Evolutionary conservation across 2,113 vertebrate genomes (phyloP).

Genomic region (Lathamus discolor): DNA sequence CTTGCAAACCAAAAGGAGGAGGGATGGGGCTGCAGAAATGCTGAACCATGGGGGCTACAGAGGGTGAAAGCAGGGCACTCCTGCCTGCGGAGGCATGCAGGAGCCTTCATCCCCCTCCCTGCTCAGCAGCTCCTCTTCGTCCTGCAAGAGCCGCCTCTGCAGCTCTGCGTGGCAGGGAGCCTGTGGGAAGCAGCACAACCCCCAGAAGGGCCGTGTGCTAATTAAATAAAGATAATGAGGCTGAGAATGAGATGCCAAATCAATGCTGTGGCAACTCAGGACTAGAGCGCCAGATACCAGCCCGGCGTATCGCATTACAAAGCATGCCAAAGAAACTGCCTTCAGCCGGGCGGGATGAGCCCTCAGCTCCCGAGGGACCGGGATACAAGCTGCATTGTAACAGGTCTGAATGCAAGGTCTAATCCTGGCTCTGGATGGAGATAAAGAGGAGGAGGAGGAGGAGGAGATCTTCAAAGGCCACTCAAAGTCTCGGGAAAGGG

Average conservation of each 20-base stretch:
- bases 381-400: constrained; percentile 43
- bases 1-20: neutral
- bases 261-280: constrained; percentile 59
- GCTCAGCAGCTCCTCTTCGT: neutral
- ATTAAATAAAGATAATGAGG: constrained; percentile 66
- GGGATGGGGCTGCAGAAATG: neutral
- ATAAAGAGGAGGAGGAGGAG: constrained; percentile 45
- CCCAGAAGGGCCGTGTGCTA: constrained; percentile 56
- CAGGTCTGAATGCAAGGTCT: constrained; percentile 23
- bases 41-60: neutral
- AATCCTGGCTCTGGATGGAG: constrained; percentile 48
- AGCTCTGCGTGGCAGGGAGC: neutral
- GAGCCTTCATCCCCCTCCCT: neutral
- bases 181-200: constrained; percentile 41
- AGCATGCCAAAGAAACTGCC: constrained; percentile 39
- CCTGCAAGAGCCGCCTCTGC: neutral
- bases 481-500: constrained; percentile 55
- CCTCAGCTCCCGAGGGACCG: neutral
- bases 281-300: constrained; percentile 43
- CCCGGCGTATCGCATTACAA: constrained; percentile 23
- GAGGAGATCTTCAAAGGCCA: constrained; percentile 64
- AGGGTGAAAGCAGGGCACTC: neutral
- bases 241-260: constrained; percentile 65
- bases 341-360: constrained; percentile 37
- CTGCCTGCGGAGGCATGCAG: neutral